Conservation (phyloP, 2,888 invertebrate genomes). For the Halictus quadricinctus region DNA sequence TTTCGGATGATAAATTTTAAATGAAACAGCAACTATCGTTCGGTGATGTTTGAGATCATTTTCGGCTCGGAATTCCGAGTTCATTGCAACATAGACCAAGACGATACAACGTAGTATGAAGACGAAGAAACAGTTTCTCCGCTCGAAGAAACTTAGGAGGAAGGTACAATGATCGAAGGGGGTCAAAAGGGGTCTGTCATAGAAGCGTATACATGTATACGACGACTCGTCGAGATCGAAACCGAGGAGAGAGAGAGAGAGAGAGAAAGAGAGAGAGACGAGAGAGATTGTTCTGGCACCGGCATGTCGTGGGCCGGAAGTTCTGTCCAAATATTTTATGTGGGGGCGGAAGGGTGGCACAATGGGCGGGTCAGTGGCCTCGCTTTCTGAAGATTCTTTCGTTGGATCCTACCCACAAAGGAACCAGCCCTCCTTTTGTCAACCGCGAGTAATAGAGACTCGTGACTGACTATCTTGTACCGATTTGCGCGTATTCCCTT, state of each 20-base stretch:
- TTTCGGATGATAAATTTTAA: too few relatives aligned
- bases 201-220: constrained; percentile 15
- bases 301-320: constrained; percentile 53
- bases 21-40: background rate
- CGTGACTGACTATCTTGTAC: constrained; percentile 35
- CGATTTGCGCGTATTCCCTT: constrained; percentile 27
- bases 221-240: constrained; percentile 32
- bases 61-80: background rate
- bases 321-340: constrained; percentile 66
- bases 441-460: constrained; percentile 24
- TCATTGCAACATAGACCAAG: background rate
- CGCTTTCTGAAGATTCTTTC: constrained; percentile 54
- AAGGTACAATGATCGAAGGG: constrained; percentile 11
- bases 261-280: background rate
- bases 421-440: constrained; percentile 43
- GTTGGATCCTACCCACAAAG: constrained; percentile 46
- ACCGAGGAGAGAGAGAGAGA: background rate
- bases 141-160: constrained; percentile 12
- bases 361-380: constrained; percentile 60
- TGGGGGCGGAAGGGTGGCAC: constrained; percentile 48
- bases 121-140: constrained; percentile 24
- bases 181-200: constrained; percentile 11
- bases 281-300: constrained; percentile 48
- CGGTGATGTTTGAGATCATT: background rate
- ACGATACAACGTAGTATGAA: background rate